Base-by-base conservation (phyloP, 1,140 invertebrate genomes). In the Ladona fulva region DNA sequence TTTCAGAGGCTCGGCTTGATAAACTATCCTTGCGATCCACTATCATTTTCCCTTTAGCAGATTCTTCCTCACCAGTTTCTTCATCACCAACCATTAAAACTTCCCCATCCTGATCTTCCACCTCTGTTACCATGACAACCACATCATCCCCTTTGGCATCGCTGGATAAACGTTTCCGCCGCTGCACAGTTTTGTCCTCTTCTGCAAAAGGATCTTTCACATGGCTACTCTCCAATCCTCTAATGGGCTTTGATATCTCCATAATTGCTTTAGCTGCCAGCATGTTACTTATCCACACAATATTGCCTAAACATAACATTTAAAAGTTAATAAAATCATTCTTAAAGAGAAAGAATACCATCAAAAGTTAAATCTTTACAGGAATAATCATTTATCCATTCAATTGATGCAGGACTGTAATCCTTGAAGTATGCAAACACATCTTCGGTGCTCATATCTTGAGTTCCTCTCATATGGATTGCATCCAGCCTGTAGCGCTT, bases 361-460 rank as follows among this genome's bases (percentile, higher is more conserved):
- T 73, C 3, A 73, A 73, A n/a, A 73, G 19, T 73, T 73, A 66
- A 12, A 19, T 66, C 3, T 22, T 75, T 75, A 92, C 93, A 95
- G 78, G 92, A 92, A 77, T 87, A 84, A 83, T 94, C 90, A 87
- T 93, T 92, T 77, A 95, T 90, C 92, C 93, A 94, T 85, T 95
- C 93, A 66, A 95, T 87, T 0, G 89, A 88, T 7, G 89, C 85
- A 52, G 93, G 92, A 77, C 88, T 88, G 86, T 91, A 93, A 80
- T 91, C 89, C 83, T 89, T 86, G 82, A 95, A 92, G 84, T 94
- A 95, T 80, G 89, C 88, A 82, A 95, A 92, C 29, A 95, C 88
- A 84, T 95, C 92, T 83, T 91, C 89, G 37, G 91, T 93, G 79
- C 86, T 91, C 87, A 95, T 90, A 19, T 93, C 89, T 81, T 93